These are phyloP conservation scores for Carcharodon carcharias DNA, from an alignment of 2,797 vertebrate genomes.

Conservation along the genomic window DNA sequence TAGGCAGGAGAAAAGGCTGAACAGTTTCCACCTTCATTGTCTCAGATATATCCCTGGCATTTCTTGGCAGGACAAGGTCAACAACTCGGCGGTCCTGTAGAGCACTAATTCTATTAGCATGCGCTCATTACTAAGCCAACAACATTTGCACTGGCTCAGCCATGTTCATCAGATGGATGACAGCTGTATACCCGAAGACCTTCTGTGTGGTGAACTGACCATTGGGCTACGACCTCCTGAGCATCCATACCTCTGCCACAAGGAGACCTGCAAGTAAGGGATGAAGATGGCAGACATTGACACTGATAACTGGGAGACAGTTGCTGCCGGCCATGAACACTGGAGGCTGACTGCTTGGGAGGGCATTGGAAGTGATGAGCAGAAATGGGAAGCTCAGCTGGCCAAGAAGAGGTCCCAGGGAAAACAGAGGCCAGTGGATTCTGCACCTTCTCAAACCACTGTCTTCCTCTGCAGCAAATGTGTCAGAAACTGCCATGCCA, in stretches of 20 bases:
- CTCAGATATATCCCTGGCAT: not conserved
- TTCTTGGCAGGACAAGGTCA: not conserved
- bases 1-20: not conserved
- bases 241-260: not conserved
- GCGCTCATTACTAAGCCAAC: not conserved
- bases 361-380: no score
- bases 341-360: no score
- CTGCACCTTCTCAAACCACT: no score
- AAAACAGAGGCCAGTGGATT: no score
- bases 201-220: not conserved
- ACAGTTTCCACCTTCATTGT: not conserved
- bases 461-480: no score
- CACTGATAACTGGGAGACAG: no score
- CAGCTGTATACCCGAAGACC: not conserved
- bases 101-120: not conserved
- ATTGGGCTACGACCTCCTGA: not conserved
- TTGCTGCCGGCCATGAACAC: no score
- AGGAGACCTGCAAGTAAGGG: no score
- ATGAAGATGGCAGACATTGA: no score
- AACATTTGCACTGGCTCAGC: not conserved
- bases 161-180: not conserved
- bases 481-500: no score
- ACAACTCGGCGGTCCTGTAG: not conserved
- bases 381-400: no score
- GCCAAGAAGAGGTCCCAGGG: no score